These are phyloP conservation scores for Pontoporia blainvillei DNA, from an alignment of 2,113 vertebrate genomes.

Conservation along the genomic window DNA sequence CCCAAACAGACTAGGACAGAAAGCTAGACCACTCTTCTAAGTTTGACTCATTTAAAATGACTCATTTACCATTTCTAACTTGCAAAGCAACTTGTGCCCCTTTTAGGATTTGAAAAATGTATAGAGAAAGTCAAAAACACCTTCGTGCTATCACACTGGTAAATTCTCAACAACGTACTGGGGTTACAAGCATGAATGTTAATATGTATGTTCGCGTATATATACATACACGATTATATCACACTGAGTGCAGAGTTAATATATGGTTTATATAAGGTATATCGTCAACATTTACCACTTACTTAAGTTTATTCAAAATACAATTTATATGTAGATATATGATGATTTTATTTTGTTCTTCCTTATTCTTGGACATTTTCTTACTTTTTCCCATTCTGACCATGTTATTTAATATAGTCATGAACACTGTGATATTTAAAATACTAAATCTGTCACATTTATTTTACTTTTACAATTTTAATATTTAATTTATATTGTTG, in stretches of 20 bases:
- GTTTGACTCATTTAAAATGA: background rate
- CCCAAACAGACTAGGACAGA: background rate
- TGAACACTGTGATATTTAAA: background rate
- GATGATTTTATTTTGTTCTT: background rate
- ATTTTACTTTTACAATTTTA: background rate
- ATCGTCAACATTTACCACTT: background rate
- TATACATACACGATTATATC: accelerated
- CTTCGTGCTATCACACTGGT: background rate
- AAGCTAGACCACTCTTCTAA: accelerated
- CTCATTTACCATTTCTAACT: background rate
- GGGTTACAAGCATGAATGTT: background rate
- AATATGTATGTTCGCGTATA: background rate
- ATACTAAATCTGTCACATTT: background rate
- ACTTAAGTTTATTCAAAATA: background rate
- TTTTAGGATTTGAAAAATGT: background rate
- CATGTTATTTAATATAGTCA: background rate
- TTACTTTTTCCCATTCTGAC: no score
- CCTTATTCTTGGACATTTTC: background rate
- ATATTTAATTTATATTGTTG: background rate
- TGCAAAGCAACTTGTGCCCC: background rate
- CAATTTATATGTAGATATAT: no score
- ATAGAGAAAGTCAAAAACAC: background rate
- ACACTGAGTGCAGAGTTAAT: accelerated
- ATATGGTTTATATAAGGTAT: accelerated
- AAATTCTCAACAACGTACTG: background rate